A percentile compares a stretch with the other conserved stretches of the same genome.
phyloP scores from a whole-genome alignment of 1,140 invertebrate genomes.

The Drosophila repletoides region DNA sequence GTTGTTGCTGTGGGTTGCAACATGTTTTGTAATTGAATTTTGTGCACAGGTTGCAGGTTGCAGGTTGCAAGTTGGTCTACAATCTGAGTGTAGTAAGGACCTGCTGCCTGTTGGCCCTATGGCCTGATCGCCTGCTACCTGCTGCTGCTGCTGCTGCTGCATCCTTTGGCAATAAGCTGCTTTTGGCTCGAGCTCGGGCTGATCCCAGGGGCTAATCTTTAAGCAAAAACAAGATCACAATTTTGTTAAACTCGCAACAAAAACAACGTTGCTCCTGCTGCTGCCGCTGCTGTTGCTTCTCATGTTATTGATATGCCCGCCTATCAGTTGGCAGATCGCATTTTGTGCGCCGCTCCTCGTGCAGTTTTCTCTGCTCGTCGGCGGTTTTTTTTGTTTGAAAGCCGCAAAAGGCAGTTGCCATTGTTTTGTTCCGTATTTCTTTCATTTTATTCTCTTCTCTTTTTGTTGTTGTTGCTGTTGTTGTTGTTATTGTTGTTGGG shows the following conservation, averaged over 20 bases:
- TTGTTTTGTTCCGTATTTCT: conserved; percentile 49
- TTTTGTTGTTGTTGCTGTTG: no score
- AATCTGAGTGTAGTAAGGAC: no score
- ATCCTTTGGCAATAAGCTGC: conserved; percentile 59
- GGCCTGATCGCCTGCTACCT: conserved; percentile 44
- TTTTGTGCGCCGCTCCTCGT: conserved; percentile 34
- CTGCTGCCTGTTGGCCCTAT: no score
- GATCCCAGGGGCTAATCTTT: conserved; percentile 66
- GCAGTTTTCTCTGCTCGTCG: conserved; percentile 48
- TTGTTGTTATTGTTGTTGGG: no score
- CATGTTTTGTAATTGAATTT: conserved; percentile 72
- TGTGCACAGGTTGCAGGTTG: conserved; percentile 46
- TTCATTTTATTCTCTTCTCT: no score
- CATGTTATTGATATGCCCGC: conserved; percentile 69
- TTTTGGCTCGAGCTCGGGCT: conserved; percentile 67
- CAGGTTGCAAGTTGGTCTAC: no score
- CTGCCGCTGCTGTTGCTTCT: background rate
- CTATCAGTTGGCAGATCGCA: conserved; percentile 55
- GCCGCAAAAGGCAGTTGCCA: conserved; percentile 71
- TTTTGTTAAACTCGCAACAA: conserved; percentile 62
- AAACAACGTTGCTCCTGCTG: conserved; percentile 33
- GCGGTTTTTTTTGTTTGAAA: conserved; percentile 57
- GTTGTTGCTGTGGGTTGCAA: conserved; percentile 54
- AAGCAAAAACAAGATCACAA: conserved; percentile 76
- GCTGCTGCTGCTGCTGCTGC: conserved; percentile 26